Evolutionary conservation across 2,888 invertebrate genomes (phyloP).

Genomic region (Clusia tigrina): DNA sequence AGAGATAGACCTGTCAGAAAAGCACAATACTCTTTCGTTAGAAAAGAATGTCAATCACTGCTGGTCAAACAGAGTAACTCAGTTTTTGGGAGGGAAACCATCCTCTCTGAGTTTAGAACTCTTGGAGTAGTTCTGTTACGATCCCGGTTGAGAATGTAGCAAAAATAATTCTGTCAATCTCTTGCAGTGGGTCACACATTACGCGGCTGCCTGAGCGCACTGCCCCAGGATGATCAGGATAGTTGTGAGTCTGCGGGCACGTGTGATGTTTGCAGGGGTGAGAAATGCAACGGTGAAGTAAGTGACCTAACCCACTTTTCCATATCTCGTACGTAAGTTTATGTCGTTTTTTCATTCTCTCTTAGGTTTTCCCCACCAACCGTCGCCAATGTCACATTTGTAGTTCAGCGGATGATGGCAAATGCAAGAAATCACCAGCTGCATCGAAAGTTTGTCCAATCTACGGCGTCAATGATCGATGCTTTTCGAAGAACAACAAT

Average conservation of each 20-base stretch:
- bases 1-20: too few species aligned
- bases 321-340: too few species aligned
- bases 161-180: neutral
- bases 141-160: neutral
- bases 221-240: slow-evolving; percentile 37
- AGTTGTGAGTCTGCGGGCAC: slow-evolving; percentile 43
- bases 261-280: slow-evolving; percentile 47
- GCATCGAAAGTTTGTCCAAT: slow-evolving; percentile 34
- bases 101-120: too few species aligned
- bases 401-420: slow-evolving; percentile 31
- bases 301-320: too few species aligned
- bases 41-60: too few species aligned
- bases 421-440: slow-evolving; percentile 36
- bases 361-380: slow-evolving; percentile 36
- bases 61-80: too few species aligned
- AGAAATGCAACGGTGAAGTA: slow-evolving; percentile 54
- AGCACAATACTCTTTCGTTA: too few species aligned
- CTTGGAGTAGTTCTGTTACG: neutral
- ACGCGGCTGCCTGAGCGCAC: slow-evolving; percentile 48
- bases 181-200: slow-evolving; percentile 44
- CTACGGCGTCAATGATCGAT: slow-evolving; percentile 35
- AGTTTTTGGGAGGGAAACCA: too few species aligned
- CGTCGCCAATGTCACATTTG: slow-evolving; percentile 43
- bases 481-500: slow-evolving; percentile 36
- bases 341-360: too few species aligned